These are phyloP conservation scores for Riptortus pedestris DNA, from an alignment of 1,140 invertebrate species.

Conservation along the genomic window DNA sequence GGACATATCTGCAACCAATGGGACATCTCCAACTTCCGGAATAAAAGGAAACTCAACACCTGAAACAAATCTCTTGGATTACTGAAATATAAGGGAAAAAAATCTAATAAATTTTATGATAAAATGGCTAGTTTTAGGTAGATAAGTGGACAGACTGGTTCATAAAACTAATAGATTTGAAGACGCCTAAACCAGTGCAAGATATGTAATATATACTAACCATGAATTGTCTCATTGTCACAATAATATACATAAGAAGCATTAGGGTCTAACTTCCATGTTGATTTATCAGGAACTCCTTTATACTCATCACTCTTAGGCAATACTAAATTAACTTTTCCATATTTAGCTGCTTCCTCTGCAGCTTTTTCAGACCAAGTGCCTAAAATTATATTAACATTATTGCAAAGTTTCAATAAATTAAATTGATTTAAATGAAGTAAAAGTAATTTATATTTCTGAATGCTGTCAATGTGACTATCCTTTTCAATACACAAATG, in stretches of 20 bases:
- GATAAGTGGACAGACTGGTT: no score
- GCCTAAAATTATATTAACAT: conserved; percentile 56
- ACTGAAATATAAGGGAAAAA: no score
- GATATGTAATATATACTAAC: no score
- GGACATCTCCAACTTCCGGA: conserved; percentile 76
- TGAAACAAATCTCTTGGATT: conserved; percentile 42
- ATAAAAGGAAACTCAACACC: conserved; percentile 85
- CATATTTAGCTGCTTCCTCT: conserved; percentile 90
- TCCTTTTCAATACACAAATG: no score
- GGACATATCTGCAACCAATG: conserved; percentile 92
- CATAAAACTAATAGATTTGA: no score
- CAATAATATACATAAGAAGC: conserved; percentile 98
- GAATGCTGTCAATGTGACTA: no score
- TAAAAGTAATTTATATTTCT: no score
- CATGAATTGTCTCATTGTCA: conserved; percentile 94
- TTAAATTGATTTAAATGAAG: no score
- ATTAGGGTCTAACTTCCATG: conserved; percentile 79
- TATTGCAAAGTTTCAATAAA: no score
- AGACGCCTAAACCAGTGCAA: no score
- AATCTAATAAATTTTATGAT: no score
- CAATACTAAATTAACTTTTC: conserved; percentile 78
- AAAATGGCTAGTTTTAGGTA: no score
- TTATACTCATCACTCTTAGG: conserved; percentile 62
- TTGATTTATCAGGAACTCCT: conserved; percentile 54
- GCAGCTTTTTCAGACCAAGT: conserved; percentile 90